Base-by-base conservation (phyloP, 2,797 vertebrate species). In the Rhinophrynus dorsalis region DNA sequence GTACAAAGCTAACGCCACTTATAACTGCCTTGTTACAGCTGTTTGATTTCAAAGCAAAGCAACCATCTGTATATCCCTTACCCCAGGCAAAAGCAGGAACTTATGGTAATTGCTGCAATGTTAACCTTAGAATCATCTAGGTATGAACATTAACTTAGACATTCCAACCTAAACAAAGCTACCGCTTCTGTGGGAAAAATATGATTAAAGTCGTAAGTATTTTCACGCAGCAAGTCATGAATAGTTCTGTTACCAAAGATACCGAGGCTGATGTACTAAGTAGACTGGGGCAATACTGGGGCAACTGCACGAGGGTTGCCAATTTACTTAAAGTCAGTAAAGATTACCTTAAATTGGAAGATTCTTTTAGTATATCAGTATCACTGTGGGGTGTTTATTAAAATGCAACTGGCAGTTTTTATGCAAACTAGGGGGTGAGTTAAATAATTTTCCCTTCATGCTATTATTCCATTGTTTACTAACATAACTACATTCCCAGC, bases 41-140 rank as follows among this genome's bases (percentile, higher is more conserved):
- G 11, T 50, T 12, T 60, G 15, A 61, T 71, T 78, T 63, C 64
- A 69, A 59, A 59, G 37, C 35, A 33, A 65, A 55, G 11, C 29
- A 2, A 23, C 35, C 47, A 64, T 70, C 50, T 64, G 65, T 10
- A 5, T 20, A 1, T 38, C 3, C 52, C 54, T 40, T 45, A 21
- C 33, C 29, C 21, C 3, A 32, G 20, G 29, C 6, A 10, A 47
- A 20, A 23, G 32, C 44, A 55, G 29, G 1, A 13, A 38, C 0
- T 1, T 62, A 42, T 2, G 11, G 2, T 45, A 66, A 35, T 30
- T 63, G 45, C 15, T 38, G 24, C 48, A 57, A 15, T 33, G 42
- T 51, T 30, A 69, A 37, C 40, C 54, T 23, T 37, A 58, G 64
- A 74, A 61, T 52, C 52, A 40, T 11, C 3, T 44, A 13, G 38